Percentiles rank a stretch among this genome's conserved stretches.
Conservation (phyloP, 2,113 vertebrate species). For the Oostethus manadensis region DNA sequence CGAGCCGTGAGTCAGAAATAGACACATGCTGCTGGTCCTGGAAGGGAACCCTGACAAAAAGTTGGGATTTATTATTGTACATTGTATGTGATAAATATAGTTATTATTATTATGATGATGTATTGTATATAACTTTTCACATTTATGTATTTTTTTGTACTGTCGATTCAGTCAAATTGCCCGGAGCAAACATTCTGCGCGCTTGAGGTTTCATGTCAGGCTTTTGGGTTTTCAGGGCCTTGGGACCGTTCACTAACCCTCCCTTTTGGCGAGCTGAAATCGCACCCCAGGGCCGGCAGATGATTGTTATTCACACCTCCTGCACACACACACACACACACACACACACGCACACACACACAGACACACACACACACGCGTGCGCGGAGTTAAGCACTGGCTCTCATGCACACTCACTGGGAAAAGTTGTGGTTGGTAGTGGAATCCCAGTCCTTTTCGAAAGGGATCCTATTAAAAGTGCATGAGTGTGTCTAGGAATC, state of each 20-base stretch:
- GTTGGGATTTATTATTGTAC: too few relatives aligned
- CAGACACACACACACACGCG: constrained; percentile 19
- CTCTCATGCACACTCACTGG: constrained; percentile 22
- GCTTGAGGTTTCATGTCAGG: constrained; percentile 51
- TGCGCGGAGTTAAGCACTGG: constrained; percentile 13
- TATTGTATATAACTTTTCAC: too few relatives aligned
- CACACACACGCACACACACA: constrained; percentile 19
- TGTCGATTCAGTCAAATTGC: background rate
- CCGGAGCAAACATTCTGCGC: background rate
- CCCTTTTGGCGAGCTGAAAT: constrained; percentile 49
- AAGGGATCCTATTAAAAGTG: constrained; percentile 67
- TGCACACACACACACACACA: constrained; percentile 22
- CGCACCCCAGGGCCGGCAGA: constrained; percentile 55
- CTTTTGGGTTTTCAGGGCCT: constrained; percentile 54
- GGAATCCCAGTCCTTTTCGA: constrained; percentile 53
- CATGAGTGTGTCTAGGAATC: constrained; percentile 71
- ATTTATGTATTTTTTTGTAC: too few relatives aligned
- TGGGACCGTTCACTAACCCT: constrained; percentile 57
- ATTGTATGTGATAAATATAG: too few relatives aligned
- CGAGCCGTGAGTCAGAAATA: too few relatives aligned
- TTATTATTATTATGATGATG: too few relatives aligned
- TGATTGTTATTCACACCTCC: constrained; percentile 37
- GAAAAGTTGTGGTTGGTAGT: constrained; percentile 22
- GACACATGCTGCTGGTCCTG: too few relatives aligned
- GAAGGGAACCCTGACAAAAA: too few relatives aligned